Percentiles rank a stretch among this genome's conserved stretches.
Conservation (phyloP, 2,888 invertebrate genomes). For the Theretra japonica region DNA sequence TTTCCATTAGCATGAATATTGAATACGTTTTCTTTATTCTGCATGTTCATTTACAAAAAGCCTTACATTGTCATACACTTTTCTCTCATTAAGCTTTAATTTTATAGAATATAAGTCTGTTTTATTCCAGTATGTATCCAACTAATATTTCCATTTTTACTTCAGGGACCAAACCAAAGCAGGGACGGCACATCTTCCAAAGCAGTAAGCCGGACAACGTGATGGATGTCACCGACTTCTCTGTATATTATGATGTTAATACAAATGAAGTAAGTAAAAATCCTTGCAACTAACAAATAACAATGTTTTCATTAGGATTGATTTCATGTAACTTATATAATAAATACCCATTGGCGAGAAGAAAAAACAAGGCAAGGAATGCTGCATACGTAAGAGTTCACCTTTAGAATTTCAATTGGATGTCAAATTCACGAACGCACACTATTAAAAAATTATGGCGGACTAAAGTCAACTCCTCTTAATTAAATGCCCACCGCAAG, state of each 20-base stretch:
- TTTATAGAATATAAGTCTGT: neutral
- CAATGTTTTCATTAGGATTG: neutral
- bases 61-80: no score
- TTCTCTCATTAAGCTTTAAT: neutral
- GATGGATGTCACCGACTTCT: conserved; percentile 79
- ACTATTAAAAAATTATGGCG: no score
- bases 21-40: neutral
- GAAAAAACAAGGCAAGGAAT: no score
- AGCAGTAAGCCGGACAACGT: conserved; percentile 56
- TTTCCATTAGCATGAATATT: neutral
- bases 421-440: no score
- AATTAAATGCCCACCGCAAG: no score
- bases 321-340: neutral
- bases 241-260: conserved; percentile 75
- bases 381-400: no score
- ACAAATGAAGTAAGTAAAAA: conserved; percentile 70
- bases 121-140: no score
- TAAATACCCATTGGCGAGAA: no score
- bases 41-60: no score
- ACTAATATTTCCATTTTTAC: conserved; percentile 18
- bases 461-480: no score
- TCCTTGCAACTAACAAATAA: neutral
- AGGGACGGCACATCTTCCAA: conserved; percentile 46
- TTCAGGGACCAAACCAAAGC: conserved; percentile 45
- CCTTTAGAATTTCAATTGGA: no score